Evolutionary conservation across 2,888 invertebrate genomes (phyloP).

Genomic region (Gonocerus acuteangulatus): DNA sequence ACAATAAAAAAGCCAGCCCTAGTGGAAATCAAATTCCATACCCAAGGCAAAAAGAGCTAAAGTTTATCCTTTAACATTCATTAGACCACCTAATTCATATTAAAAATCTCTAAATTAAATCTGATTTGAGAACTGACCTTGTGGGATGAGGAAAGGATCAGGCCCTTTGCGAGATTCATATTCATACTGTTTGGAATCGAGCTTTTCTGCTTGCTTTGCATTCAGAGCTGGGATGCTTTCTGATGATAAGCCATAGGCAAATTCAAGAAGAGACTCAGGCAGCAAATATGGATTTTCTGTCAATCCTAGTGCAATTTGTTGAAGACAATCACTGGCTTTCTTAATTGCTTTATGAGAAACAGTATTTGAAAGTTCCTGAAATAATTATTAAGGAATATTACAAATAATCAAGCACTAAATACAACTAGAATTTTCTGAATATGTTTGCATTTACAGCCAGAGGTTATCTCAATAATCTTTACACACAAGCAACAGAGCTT

Average conservation of each 20-base stretch:
- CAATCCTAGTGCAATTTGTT: constrained; percentile 71
- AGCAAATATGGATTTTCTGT: constrained; percentile 71
- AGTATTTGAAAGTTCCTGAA: constrained; percentile 55
- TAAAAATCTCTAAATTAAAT: too few species aligned
- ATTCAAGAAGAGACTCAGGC: constrained; percentile 64
- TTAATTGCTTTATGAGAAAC: constrained; percentile 70
- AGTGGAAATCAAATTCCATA: too few species aligned
- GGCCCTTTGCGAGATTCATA: constrained; percentile 41
- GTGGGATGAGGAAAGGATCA: constrained; percentile 71
- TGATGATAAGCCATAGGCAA: constrained; percentile 72
- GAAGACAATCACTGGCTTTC: constrained; percentile 73
- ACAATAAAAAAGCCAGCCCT: too few species aligned
- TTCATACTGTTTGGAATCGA: constrained; percentile 29
- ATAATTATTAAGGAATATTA: background rate
- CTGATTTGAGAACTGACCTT: constrained; percentile 43
- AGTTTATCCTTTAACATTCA: too few species aligned
- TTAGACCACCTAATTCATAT: too few species aligned
- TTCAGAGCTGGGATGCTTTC: constrained; percentile 60
- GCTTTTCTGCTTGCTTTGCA: constrained; percentile 43
- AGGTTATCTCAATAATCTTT: too few species aligned
- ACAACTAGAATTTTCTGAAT: too few species aligned
- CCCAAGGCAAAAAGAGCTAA: too few species aligned
- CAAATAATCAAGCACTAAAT: too few species aligned
- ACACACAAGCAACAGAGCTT: too few species aligned
- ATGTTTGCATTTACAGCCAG: too few species aligned